phyloP scores from a whole-genome alignment of 2,888 invertebrate species.

The Rhagium mordax region DNA sequence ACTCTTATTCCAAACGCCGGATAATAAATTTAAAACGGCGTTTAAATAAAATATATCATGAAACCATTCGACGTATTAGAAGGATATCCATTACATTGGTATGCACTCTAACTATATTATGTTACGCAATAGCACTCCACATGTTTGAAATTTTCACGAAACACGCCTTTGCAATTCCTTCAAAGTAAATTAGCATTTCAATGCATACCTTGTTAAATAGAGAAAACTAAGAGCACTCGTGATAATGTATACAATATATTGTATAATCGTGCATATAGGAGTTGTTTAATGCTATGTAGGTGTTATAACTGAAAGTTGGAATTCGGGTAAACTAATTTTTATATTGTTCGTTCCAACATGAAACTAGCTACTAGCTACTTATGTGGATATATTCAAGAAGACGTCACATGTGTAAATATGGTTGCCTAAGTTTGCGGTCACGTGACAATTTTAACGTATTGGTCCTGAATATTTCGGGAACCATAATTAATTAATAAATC shows the following conservation, averaged over 20 bases:
- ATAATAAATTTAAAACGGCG: background rate
- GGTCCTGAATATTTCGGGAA: background rate
- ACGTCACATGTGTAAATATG: too few relatives aligned
- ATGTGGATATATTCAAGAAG: too few relatives aligned
- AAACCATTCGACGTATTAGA: constrained; percentile 1
- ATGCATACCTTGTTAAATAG: background rate
- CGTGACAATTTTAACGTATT: too few relatives aligned
- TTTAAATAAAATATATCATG: constrained; percentile 1
- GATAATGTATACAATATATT: too few relatives aligned
- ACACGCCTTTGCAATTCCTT: background rate
- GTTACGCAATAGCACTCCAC: background rate
- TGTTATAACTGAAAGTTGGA: too few relatives aligned
- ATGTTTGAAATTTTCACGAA: constrained; percentile 1
- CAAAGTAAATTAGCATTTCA: background rate
- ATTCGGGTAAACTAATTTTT: too few relatives aligned
- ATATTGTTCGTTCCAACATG: too few relatives aligned
- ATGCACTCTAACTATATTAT: constrained; percentile 1
- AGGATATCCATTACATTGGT: background rate
- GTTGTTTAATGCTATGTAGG: too few relatives aligned
- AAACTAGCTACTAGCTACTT: too few relatives aligned
- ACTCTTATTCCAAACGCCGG: background rate
- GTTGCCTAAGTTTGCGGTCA: too few relatives aligned
- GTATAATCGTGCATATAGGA: background rate
- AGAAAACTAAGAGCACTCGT: background rate
- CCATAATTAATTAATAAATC: too few relatives aligned